Evolutionary conservation across 37 sponge, comb jelly and placozoan genomes (phyloP), one percentile per base, ranked within the genome.

Genomic region (Hexactinellida sp.): DNA sequence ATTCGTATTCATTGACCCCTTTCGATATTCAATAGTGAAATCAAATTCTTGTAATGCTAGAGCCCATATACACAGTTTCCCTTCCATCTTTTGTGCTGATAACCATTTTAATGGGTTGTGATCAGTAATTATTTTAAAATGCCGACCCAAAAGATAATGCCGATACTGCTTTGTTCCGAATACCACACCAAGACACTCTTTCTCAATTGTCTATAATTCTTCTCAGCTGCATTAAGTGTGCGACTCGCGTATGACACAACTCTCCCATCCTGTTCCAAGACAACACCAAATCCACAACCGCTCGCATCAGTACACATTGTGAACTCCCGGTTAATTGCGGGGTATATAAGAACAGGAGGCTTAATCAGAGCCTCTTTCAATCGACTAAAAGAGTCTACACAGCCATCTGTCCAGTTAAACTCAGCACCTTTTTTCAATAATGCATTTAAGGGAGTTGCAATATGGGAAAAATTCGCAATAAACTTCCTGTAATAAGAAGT

Each of bases 71-170:
- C 90, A 89, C 16, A 89, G 86, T 87, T 83, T 55, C 0, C 90
- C 90, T 82, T 90, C 87, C 90, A 87, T 89, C 37, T 86, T 89
- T 37, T 89, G 90, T n/a, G 87, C 87, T 9, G 84, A 86, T n/a
- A 89, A 38, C 90, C 87, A 63, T 36, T 87, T 82, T 34, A 87
- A 37, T 23, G 87, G 90, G 5, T 47, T 87, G 76, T 90, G 90
- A 37, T 89, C 86, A 0, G 89, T 89, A 13, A 87, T 24, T 21
- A 87, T 36, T 41, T 38, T 51, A 55, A 90, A 90, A 0, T 36
- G 39, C 7, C 82, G 82, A 37, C 87, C 90, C 47, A 90, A 84
- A 1, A 90, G 36, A 83, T 90, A 87, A 52, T 90, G 90, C 24
- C 87, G 87, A 38, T 87, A 87, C 82, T 90, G 90, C 37, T 90